phyloP scores from a whole-genome alignment of 2,113 vertebrate species.

The Alectura lathami region DNA sequence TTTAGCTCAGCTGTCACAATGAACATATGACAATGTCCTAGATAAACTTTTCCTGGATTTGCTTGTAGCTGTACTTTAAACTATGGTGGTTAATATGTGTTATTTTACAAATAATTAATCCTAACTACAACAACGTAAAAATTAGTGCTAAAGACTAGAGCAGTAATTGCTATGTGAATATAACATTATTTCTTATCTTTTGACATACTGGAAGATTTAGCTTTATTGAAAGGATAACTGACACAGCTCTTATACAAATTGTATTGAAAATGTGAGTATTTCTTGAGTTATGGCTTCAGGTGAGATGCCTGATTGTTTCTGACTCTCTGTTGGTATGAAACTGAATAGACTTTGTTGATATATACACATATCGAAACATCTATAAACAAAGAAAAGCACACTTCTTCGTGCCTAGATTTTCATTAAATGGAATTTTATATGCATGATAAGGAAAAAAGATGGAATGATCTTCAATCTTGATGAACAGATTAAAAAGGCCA shows the following conservation, averaged over 20 bases:
- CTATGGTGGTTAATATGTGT: background rate
- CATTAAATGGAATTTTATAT: background rate
- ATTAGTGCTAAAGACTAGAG: background rate
- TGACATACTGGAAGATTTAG: background rate
- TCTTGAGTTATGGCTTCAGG: background rate
- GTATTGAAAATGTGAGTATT: background rate
- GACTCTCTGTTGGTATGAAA: background rate
- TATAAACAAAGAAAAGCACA: background rate
- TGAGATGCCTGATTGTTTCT: background rate
- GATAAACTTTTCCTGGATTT: background rate
- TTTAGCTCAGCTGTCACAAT: background rate
- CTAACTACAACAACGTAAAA: background rate
- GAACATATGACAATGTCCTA: background rate
- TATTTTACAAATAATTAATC: constrained; percentile 18
- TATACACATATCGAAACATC: background rate
- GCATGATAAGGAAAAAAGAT: background rate
- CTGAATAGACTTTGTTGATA: background rate
- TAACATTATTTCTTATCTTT: background rate
- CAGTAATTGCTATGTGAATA: background rate
- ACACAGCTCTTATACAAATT: background rate
- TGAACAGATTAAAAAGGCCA: background rate
- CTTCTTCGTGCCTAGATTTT: background rate
- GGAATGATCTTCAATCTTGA: background rate
- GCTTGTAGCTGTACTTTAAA: background rate
- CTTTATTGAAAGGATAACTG: background rate